Base-by-base conservation (phyloP, 2,113 vertebrate genomes). In the Ammodramus savannarum region DNA sequence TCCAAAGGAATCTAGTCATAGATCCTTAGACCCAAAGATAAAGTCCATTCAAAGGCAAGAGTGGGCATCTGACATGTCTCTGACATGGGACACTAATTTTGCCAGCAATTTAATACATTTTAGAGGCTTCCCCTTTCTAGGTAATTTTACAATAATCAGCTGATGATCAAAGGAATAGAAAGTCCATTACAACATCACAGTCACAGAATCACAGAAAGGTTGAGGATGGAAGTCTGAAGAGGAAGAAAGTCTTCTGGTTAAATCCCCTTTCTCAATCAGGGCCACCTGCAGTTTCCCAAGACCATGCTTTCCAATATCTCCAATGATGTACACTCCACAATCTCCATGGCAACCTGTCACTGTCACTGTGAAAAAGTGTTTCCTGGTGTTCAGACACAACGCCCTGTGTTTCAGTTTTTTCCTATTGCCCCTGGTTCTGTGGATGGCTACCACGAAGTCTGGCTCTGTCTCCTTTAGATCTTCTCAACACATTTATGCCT, bases 301-400 rank as follows among this genome's bases (percentile, higher is more conserved):
- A 49, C 22, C 26, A 17, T 10, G 17, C 15, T 72, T 67, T 77
- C 55, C 46, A 72, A 1, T 39, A 32, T 23, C 13, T 76, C 51
- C 46, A 36, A 14, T 4, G 2, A 48, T 3, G 17, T 20, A 20
- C 10, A 27, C 7, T 77, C 20, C 0, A 0, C 17, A 49, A 15
- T n/a, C 17, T 62, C 32, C 36, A 44, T 3, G 54, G 63, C 19
- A 68, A 79, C 17, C 12, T 17, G 36, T 41, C 38, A 58, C 5
- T 18, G 18, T 62, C 6, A 26, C 32, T 20, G n/a, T 32, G 48
- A 38, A 62, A 55, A 67, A 46, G 7, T 44, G 17, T 39, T 55
- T 69, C 21, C 29, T 51, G 13, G 46, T 57, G 17, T 59, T 89
- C 21, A 51, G 8, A 34, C 0, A 14, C n/a, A 73, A 57, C 1